Conservation (phyloP, 23 tunicate genomes). For the Ascidia mentula region DNA sequence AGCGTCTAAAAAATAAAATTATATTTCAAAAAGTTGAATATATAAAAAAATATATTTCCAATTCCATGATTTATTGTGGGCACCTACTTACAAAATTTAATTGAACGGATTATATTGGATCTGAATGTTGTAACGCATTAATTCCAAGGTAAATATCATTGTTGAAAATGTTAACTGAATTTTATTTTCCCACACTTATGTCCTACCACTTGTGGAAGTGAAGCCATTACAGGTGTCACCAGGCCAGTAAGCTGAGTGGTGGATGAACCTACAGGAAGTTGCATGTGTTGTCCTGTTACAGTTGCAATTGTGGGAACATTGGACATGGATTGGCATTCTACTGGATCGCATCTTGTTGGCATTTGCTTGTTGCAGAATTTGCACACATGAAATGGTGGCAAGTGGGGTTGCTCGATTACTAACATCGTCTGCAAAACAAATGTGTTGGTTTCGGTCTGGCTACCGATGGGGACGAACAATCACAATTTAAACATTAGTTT, state of each 20-base stretch:
- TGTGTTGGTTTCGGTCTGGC: too few species aligned
- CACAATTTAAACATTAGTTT: too few species aligned
- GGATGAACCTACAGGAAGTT: constrained; percentile 16
- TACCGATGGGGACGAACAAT: too few species aligned
- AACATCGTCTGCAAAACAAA: constrained; percentile 48
- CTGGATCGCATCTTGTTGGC: constrained; percentile 79
- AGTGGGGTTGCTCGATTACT: constrained; percentile 49
- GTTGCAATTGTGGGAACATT: constrained; percentile 49
- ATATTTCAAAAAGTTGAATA: neutral
- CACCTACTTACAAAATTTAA: too few species aligned
- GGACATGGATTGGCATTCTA: constrained; percentile 19
- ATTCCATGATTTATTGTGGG: too few species aligned
- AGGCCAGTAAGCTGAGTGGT: constrained; percentile 28
- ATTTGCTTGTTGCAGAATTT: constrained; percentile 93
- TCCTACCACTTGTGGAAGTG: constrained; percentile 80
- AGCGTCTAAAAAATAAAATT: constrained; percentile 20
- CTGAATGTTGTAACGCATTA: too few species aligned
- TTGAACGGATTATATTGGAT: too few species aligned
- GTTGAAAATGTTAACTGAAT: too few species aligned
- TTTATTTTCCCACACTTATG: too few species aligned
- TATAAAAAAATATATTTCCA: too few species aligned
- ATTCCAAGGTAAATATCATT: too few species aligned
- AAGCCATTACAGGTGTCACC: constrained; percentile 68
- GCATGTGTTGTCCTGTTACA: constrained; percentile 66
- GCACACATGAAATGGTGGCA: constrained; percentile 85